These are phyloP conservation scores for Trichogramma pretiosum DNA, from an alignment of 1,140 invertebrate species.

Conservation along the genomic window DNA sequence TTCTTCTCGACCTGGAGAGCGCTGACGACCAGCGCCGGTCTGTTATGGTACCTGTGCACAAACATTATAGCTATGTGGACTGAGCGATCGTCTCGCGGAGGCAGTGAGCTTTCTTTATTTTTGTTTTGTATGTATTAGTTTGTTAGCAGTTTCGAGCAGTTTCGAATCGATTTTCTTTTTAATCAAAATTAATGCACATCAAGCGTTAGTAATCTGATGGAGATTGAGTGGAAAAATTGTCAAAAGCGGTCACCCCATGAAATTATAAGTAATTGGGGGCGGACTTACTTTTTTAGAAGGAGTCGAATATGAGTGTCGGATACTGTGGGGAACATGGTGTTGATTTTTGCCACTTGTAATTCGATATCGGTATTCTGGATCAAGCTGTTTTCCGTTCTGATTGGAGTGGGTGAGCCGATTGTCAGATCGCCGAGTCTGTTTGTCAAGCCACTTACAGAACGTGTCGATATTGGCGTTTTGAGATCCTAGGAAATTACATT, in stretches of 20 bases:
- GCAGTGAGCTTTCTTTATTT: no score
- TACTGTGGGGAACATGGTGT: conserved; percentile 85
- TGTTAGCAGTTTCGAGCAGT: no score
- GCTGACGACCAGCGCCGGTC: conserved; percentile 85
- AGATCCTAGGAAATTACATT: conserved; percentile 34
- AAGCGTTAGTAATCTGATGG: conserved; percentile 14
- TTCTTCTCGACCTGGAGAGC: conserved; percentile 88
- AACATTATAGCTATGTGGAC: no score
- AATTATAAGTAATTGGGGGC: background rate
- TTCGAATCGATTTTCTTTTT: no score
- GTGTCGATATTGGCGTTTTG: conserved; percentile 45
- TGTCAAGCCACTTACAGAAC: conserved; percentile 38
- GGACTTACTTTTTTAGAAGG: conserved; percentile 70
- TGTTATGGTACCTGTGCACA: conserved; percentile 85
- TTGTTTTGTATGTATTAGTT: no score
- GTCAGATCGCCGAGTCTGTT: conserved; percentile 42
- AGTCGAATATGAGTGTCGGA: conserved; percentile 79
- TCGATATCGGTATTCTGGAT: conserved; percentile 55
- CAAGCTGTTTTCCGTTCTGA: conserved; percentile 57
- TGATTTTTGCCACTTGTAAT: conserved; percentile 68
- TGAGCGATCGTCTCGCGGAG: no score
- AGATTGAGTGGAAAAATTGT: conserved; percentile 2
- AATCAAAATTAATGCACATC: no score
- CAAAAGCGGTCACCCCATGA: no score
- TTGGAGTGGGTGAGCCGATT: conserved; percentile 36